Base-by-base conservation (phyloP, 2,797 vertebrate species). In the Babyrousa celebensis region DNA sequence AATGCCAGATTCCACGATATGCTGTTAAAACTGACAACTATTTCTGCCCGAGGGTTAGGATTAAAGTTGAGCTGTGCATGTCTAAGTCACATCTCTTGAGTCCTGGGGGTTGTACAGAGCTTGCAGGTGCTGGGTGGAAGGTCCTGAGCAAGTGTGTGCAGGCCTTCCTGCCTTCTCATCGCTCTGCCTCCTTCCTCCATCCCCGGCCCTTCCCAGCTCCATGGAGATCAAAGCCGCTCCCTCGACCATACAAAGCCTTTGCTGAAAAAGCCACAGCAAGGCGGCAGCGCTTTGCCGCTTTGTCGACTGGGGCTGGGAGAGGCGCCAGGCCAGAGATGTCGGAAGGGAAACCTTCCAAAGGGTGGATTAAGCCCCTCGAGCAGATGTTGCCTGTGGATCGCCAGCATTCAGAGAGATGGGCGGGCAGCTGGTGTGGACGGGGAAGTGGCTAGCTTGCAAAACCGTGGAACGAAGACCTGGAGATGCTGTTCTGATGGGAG, bases 361-460 rank as follows among this genome's bases (percentile, higher is more conserved):
- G 91, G 86, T 92, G 94, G 95, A 86, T 94, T 97, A 90, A 97
- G 68, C 85, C 96, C 96, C 97, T 89, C 75, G 91, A 94, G 93
- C 98, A 98, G 98, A 98, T 98, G 96, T 95, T 97, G 93, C 84
- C 90, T 97, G 83, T 89, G 96, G 96, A 75, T 79, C 7, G 23
- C 74, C 70, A 68, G 67, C 79, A 84, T 87, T 94, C 70, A 56
- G 65, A 67, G 92, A 63, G 70, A 83, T 96, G 74, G 87, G 62
- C 23, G 36, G 95, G 93, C 54, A 65, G 94, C 94, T 83, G 96
- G 91, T 92, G 65, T 71, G 72, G 77, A 74, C 29, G 91, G 80
- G 71, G 60, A 4, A 97, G 94, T 93, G 85, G 27, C 63, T 32
- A 63, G 91, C 85, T 79, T 36, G 56, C 84, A 87, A 65, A 67